phyloP scores from a whole-genome alignment of 2,797 vertebrate species.

The Meriones psammophilus region DNA sequence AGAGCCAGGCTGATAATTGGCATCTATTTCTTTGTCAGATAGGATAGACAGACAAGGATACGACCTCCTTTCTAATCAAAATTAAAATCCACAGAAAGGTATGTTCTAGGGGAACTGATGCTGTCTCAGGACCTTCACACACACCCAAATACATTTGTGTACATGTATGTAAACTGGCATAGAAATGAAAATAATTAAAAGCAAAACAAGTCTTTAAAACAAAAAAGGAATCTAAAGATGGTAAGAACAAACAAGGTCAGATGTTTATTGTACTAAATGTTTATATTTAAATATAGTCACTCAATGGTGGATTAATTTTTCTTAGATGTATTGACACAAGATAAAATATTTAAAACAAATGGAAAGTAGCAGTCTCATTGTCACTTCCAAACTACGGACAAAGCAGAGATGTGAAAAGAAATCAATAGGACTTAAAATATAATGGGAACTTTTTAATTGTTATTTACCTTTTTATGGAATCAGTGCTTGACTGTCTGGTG shows the following conservation, averaged over 20 bases:
- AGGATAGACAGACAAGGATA: neutral
- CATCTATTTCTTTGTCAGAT: neutral
- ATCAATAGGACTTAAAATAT: slow-evolving; percentile 9
- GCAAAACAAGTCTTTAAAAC: neutral
- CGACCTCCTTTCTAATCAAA: neutral
- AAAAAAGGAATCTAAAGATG: neutral
- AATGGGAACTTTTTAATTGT: neutral
- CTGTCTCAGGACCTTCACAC: neutral
- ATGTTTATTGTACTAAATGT: neutral
- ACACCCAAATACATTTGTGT: neutral
- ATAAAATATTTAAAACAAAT: neutral
- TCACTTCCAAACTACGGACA: neutral
- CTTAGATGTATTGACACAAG: neutral
- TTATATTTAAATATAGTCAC: slow-evolving; percentile 16
- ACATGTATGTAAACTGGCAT: neutral
- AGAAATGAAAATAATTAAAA: neutral
- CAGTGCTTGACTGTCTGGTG: neutral
- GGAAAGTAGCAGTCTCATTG: neutral
- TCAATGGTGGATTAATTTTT: neutral
- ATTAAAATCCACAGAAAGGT: neutral
- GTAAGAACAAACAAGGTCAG: neutral
- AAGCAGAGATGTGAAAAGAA: neutral
- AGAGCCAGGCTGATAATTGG: neutral
- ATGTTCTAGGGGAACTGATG: too few species aligned
- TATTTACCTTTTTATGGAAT: slow-evolving; percentile 63